Evolutionary conservation across 2,113 vertebrate species (phyloP).

Genomic region (Corynorhinus townsendii): DNA sequence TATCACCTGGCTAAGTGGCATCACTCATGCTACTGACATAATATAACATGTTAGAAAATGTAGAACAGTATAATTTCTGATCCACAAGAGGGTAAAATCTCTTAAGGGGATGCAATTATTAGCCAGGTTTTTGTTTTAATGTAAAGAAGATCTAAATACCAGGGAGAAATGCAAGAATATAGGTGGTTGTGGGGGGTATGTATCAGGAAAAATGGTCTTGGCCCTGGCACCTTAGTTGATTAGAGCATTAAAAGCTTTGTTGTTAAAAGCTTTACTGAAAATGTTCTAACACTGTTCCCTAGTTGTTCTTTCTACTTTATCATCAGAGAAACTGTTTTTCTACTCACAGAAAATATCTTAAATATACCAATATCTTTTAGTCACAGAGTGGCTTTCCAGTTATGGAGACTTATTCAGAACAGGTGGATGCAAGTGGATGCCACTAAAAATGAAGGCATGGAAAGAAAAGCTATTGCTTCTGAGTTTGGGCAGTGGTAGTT

Average conservation of each 20-base stretch:
- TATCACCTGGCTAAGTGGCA: background rate
- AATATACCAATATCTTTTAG: background rate
- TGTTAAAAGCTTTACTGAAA: background rate
- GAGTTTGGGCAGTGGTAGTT: background rate
- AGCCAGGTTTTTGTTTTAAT: background rate
- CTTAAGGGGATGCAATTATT: background rate
- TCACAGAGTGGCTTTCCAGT: background rate
- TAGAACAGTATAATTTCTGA: background rate
- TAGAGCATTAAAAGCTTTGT: too few species aligned
- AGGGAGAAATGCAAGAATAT: background rate
- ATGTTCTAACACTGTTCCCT: background rate
- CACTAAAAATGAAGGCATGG: background rate
- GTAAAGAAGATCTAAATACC: background rate
- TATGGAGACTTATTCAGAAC: background rate
- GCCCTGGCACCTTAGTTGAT: too few species aligned
- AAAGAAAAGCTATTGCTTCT: background rate
- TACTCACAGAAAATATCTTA: background rate
- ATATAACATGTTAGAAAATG: background rate
- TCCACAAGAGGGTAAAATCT: background rate
- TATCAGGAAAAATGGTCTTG: background rate
- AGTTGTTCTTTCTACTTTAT: background rate
- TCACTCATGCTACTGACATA: background rate
- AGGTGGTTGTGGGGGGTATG: fast-evolving
- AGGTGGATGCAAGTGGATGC: background rate
- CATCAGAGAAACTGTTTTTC: background rate